A percentile compares a stretch with the other conserved stretches of the same genome.
Evolutionary conservation across 2,888 invertebrate genomes (phyloP).

Genomic region (Cyaniris semiargus): DNA sequence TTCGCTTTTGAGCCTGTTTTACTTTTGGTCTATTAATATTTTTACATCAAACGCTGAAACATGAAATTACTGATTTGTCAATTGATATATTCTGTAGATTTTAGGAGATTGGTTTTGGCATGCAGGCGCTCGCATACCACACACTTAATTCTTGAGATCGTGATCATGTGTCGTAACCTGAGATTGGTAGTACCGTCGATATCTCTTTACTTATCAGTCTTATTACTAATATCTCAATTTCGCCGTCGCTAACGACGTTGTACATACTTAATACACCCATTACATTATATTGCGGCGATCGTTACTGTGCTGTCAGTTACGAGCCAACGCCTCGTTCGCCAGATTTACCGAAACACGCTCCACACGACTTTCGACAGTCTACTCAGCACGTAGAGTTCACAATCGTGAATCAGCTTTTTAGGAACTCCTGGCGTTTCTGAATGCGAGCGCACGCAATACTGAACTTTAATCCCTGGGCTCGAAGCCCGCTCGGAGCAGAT

Average conservation of each 20-base stretch:
- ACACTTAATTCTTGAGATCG: neutral
- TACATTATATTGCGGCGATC: constrained; percentile 14
- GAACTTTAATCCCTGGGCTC: neutral
- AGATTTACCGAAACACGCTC: neutral
- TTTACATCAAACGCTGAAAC: too few species aligned
- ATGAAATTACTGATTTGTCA: too few species aligned
- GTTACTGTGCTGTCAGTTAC: neutral
- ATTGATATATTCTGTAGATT: too few species aligned
- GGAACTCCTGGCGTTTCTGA: neutral
- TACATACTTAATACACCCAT: constrained; percentile 13
- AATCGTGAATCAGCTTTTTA: neutral
- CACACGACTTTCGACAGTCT: neutral
- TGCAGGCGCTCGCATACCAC: neutral
- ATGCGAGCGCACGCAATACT: neutral
- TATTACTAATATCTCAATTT: constrained; percentile 16
- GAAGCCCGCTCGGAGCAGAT: neutral
- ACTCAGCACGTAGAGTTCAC: neutral
- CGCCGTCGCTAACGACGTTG: constrained; percentile 6
- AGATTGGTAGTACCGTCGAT: neutral
- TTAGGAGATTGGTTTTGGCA: neutral
- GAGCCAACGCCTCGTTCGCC: constrained; percentile 13
- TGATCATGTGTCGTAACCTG: neutral
- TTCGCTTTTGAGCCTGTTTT: too few species aligned
- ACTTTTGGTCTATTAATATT: too few species aligned
- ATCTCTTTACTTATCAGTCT: constrained; percentile 12